Conservation (phyloP, 1,140 invertebrate genomes). For the Anastrepha ludens region DNA sequence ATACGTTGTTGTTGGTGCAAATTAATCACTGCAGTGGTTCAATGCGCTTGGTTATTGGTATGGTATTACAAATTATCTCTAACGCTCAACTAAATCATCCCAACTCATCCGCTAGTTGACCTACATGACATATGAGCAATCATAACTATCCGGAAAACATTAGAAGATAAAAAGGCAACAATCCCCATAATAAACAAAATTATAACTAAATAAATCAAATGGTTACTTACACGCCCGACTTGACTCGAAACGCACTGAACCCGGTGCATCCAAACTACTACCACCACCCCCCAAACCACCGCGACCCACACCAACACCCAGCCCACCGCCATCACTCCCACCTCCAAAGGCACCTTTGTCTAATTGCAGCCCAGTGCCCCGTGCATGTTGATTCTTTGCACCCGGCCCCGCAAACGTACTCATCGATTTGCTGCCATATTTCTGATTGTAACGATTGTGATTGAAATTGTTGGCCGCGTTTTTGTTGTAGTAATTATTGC, state of each 20-base stretch:
- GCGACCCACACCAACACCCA: constrained; percentile 35
- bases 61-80: neutral
- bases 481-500: constrained; percentile 33
- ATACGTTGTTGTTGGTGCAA: constrained; percentile 40
- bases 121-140: constrained; percentile 35
- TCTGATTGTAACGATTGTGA: constrained; percentile 57
- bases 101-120: neutral
- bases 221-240: constrained; percentile 32
- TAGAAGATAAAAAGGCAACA: neutral
- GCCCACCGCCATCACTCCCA: constrained; percentile 59
- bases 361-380: constrained; percentile 68
- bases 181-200: neutral
- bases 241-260: constrained; percentile 40
- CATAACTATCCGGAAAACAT: neutral
- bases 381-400: constrained; percentile 72
- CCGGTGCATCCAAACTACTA: constrained; percentile 17
- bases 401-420: constrained; percentile 71
- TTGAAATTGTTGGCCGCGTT: constrained; percentile 32
- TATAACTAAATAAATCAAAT: constrained; percentile 7
- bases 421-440: constrained; percentile 60
- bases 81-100: neutral
- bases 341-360: constrained; percentile 69
- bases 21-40: constrained; percentile 48
- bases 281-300: constrained; percentile 11
- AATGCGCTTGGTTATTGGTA: constrained; percentile 26